Evolutionary conservation across 2,113 vertebrate genomes (phyloP).

Genomic region (Propithecus coquereli): DNA sequence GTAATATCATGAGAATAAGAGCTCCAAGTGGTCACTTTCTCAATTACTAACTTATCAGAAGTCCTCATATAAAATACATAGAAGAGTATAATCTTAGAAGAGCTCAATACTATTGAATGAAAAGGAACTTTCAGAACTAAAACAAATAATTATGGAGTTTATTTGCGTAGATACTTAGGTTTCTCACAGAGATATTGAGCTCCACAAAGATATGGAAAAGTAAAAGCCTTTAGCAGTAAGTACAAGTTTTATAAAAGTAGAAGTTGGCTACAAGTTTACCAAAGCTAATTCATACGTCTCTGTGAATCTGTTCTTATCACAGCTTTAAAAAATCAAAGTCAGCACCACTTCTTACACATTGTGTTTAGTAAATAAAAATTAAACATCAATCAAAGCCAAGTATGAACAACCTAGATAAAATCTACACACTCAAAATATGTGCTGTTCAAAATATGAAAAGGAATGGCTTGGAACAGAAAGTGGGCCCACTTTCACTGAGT

Average conservation of each 20-base stretch:
- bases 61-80: neutral
- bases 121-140: neutral
- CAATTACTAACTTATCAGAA: neutral
- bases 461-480: neutral
- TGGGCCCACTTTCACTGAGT: neutral
- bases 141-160: neutral
- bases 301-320: neutral
- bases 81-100: neutral
- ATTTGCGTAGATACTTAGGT: neutral
- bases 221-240: neutral
- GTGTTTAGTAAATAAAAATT: neutral
- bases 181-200: neutral
- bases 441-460: neutral
- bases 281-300: neutral
- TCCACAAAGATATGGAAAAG: neutral
- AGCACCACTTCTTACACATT: neutral
- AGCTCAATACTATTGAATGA: neutral
- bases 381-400: neutral
- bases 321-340: constrained; percentile 21
- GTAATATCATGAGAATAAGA: neutral
- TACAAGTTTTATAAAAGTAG: neutral
- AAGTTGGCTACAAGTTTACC: neutral
- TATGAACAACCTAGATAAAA: neutral
- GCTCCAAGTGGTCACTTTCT: neutral
- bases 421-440: neutral